Evolutionary conservation across 2,888 invertebrate species (phyloP).

Genomic region (Machimus atricapillus): DNA sequence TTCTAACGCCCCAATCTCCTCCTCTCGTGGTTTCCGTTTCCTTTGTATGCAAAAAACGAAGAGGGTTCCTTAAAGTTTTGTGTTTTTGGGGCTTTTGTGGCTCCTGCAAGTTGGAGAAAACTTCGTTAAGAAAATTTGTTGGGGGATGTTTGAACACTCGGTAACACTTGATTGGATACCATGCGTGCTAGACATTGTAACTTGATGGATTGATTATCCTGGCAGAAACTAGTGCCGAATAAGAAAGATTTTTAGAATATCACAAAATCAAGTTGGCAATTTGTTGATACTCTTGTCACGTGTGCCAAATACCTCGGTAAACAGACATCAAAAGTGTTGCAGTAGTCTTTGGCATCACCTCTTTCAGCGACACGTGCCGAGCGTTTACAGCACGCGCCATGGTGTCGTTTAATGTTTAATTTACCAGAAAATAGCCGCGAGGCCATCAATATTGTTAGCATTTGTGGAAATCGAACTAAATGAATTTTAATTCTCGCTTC

Average conservation of each 20-base stretch:
- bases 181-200: background rate
- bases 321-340: conserved; percentile 37
- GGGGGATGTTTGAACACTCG: conserved; percentile 23
- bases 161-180: conserved; percentile 30
- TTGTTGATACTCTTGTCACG: conserved; percentile 49
- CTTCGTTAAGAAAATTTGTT: conserved; percentile 37
- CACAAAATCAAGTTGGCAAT: conserved; percentile 46
- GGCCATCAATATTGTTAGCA: conserved; percentile 52
- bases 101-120: conserved; percentile 13
- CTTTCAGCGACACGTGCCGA: conserved; percentile 42
- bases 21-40: conserved; percentile 14
- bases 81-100: conserved; percentile 32
- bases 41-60: conserved; percentile 18
- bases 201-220: background rate
- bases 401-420: conserved; percentile 52
- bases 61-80: conserved; percentile 29
- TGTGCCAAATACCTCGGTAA: conserved; percentile 45
- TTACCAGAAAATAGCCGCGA: conserved; percentile 55
- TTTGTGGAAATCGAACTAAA: conserved; percentile 35
- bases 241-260: background rate
- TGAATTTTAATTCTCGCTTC: background rate
- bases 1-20: background rate
- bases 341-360: conserved; percentile 30
- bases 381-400: conserved; percentile 45
- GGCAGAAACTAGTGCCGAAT: background rate